Percentiles rank a stretch among this genome's conserved stretches.
Evolutionary conservation across 2,888 invertebrate genomes (phyloP).

Genomic region (Catocala nupta): DNA sequence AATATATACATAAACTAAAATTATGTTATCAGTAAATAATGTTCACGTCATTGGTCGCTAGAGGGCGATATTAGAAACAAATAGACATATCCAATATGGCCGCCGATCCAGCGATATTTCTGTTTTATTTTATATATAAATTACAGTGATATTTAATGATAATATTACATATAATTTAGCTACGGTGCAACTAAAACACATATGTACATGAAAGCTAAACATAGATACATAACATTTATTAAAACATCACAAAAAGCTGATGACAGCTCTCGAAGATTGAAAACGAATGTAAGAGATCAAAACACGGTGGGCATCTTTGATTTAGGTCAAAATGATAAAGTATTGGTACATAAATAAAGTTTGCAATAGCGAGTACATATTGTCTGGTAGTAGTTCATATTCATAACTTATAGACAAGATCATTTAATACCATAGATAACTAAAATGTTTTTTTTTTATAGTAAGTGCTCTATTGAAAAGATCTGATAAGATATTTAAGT

Average conservation of each 20-base stretch:
- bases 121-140: not conserved
- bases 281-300: constrained; percentile 8
- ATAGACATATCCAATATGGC: constrained; percentile 75
- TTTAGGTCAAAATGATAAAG: constrained; percentile 9
- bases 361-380: too few species aligned
- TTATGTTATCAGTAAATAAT: constrained; percentile 24
- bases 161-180: not conserved
- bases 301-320: constrained; percentile 13
- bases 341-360: constrained; percentile 4
- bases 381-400: constrained; percentile 14
- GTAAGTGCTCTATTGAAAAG: too few species aligned
- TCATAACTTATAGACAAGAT: constrained; percentile 3
- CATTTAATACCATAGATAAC: not conserved
- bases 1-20: constrained; percentile 11
- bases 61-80: constrained; percentile 60
- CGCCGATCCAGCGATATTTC: constrained; percentile 38
- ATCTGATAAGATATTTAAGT: too few species aligned
- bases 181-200: constrained; percentile 15
- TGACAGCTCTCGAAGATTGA: constrained; percentile 1
- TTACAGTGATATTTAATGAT: constrained; percentile 1
- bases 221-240: constrained; percentile 3
- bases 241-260: constrained; percentile 10
- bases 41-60: constrained; percentile 44
- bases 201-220: not conserved
- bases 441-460: too few species aligned